Conservation (phyloP, 2,797 vertebrate species). For the Takifugu ocellatus region DNA sequence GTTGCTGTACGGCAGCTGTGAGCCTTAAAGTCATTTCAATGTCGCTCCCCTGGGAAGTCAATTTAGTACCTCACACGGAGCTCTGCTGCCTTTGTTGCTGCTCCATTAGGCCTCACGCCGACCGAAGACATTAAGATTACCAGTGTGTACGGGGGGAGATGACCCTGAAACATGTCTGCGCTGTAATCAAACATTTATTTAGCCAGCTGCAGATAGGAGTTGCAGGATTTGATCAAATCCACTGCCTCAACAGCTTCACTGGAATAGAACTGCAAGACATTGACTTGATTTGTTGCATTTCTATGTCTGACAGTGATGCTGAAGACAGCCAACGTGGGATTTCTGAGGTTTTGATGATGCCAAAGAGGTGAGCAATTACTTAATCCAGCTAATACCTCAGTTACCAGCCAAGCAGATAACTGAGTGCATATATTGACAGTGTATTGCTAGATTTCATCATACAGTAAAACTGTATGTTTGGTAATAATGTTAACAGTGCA, state of each 20-base stretch:
- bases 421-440: no score
- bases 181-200: constrained; percentile 19
- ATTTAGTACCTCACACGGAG: constrained; percentile 38
- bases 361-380: no score
- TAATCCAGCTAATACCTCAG: no score
- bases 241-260: neutral
- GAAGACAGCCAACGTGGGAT: no score
- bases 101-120: constrained; percentile 33
- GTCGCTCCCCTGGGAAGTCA: constrained; percentile 30
- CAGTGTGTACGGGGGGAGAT: constrained; percentile 7
- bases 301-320: no score
- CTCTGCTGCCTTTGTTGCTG: constrained; percentile 23
- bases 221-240: neutral
- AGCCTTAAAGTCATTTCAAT: constrained; percentile 23
- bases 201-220: neutral
- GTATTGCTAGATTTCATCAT: no score
- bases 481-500: no score
- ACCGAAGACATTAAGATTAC: constrained; percentile 10
- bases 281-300: no score
- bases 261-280: neutral
- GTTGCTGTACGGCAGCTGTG: constrained; percentile 9
- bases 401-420: no score
- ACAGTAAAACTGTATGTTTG: no score
- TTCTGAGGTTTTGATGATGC: no score
- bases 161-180: neutral